A percentile compares a stretch with the other conserved stretches of the same genome.
phyloP scores from a whole-genome alignment of 2,113 vertebrate species.

The Semnornis frantzii region DNA sequence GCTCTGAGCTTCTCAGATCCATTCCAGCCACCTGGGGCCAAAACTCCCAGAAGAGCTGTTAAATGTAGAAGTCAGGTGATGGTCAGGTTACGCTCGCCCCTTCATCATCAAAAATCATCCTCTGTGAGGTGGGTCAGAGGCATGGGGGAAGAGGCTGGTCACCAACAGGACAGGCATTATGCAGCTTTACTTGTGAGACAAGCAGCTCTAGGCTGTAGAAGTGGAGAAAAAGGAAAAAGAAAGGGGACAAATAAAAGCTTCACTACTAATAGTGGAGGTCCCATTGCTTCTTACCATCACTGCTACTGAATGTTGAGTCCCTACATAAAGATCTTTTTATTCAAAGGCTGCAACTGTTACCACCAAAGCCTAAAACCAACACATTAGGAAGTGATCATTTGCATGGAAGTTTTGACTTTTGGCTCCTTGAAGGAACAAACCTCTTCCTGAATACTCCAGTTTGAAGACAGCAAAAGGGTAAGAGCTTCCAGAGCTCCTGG shows the following conservation, averaged over 20 bases:
- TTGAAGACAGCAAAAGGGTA: background rate
- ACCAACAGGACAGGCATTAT: background rate
- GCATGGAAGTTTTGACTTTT: background rate
- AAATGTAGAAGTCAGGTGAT: background rate
- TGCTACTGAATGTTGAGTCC: background rate
- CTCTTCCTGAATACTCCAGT: background rate
- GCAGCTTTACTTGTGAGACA: background rate
- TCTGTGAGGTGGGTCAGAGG: background rate
- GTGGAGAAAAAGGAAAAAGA: fast-evolving
- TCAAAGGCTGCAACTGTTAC: background rate
- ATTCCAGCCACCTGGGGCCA: fast-evolving
- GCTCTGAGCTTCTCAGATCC: background rate
- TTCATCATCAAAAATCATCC: background rate
- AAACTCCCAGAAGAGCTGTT: background rate
- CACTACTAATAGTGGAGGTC: background rate
- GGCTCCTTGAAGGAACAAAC: background rate
- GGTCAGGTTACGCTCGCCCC: background rate
- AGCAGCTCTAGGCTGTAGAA: background rate
- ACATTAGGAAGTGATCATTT: background rate
- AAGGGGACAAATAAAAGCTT: background rate
- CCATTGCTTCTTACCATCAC: background rate
- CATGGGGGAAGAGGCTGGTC: background rate
- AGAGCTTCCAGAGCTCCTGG: background rate
- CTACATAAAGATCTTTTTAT: background rate
- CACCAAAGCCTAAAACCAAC: background rate